Evolutionary conservation across 1,140 invertebrate species (phyloP).

Genomic region (Drosophila bocqueti): DNA sequence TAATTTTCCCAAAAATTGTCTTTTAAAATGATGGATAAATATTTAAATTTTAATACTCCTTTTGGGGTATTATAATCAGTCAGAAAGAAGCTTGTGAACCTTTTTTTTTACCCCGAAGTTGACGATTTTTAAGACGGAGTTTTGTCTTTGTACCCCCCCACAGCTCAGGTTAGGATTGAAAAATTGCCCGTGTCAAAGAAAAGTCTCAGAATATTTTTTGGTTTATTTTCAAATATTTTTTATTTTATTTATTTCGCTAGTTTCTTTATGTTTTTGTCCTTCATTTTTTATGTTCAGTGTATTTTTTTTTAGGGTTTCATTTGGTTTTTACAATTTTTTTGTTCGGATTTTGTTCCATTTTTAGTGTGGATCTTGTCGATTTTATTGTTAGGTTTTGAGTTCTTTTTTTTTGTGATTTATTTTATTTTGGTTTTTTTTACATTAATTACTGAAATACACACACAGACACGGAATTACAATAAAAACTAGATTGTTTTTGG

Average conservation of each 20-base stretch:
- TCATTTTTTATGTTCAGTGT: constrained; percentile 67
- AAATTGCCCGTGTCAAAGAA: background rate
- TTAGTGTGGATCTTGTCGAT: constrained; percentile 48
- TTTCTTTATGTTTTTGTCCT: constrained; percentile 70
- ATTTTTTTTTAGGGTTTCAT: constrained; percentile 51
- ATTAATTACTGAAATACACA: constrained; percentile 83
- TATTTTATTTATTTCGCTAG: constrained; percentile 83
- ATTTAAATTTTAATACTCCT: no score
- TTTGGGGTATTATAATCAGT: no score
- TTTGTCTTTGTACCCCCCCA: no score
- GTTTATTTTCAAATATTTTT: constrained; percentile 74
- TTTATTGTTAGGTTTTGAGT: constrained; percentile 40
- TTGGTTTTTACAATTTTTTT: constrained; percentile 68
- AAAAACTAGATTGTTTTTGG: constrained; percentile 76
- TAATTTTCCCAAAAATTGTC: no score
- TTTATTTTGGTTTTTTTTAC: constrained; percentile 53
- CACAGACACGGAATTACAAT: constrained; percentile 84
- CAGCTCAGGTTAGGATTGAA: no score
- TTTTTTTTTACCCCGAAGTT: no score
- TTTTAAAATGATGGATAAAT: no score
- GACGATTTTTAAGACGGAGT: no score
- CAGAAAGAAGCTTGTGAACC: no score
- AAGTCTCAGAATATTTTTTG: background rate
- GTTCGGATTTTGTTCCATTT: constrained; percentile 49
- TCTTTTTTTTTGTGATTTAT: constrained; percentile 21